Evolutionary conservation across 2,797 vertebrate species (phyloP), one percentile per base, ranked within the genome.

Genomic region (Pogonophryne albipinna): DNA sequence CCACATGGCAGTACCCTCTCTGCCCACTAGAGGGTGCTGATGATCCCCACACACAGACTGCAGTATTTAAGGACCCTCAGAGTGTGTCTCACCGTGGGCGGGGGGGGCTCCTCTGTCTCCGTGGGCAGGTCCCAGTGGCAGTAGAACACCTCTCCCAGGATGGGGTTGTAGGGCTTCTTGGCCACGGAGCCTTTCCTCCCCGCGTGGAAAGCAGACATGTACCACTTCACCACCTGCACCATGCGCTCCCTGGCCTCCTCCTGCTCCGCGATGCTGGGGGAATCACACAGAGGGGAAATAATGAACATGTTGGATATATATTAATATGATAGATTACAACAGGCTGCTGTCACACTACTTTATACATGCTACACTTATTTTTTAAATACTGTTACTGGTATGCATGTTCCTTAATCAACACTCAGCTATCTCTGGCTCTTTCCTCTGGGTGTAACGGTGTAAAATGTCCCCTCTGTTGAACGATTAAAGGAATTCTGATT

Each of bases 191-290:
- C 98, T 94, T 98, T 99, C 89, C 98, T 96, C 80, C 98, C 98
- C 38, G 98, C 98, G 19, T 99, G 98, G 91, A 99, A 99, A 65
- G 98, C 98, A 55, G 98, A 99, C 80, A 99, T 96, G 93, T 99
- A 99, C 98, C 98, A 99, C 72, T 96, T 97, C 4, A 99, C 97
- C 88, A 99, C 97, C 5, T 99, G 95, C 41, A 99, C 96, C 97
- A 99, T 99, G 78, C 98, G 95, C 49, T 99, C 98, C 87, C 92
- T 95, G 66, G 98, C 90, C 74, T 99, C 98, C 56, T 92, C 92
- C 90, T 99, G 97, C 84, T 99, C 98, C 73, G 97, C 97, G 41
- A 99, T 99, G 89, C 98, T 99, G 45, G 27, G 17, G 10, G 14
- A 72, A 31, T 17, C 67, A 85, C 10, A 76, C 0, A 11, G 59